Evolutionary conservation across 92 coral and sea anemone genomes (phyloP).

Genomic region (Desmophyllum pertusum): DNA sequence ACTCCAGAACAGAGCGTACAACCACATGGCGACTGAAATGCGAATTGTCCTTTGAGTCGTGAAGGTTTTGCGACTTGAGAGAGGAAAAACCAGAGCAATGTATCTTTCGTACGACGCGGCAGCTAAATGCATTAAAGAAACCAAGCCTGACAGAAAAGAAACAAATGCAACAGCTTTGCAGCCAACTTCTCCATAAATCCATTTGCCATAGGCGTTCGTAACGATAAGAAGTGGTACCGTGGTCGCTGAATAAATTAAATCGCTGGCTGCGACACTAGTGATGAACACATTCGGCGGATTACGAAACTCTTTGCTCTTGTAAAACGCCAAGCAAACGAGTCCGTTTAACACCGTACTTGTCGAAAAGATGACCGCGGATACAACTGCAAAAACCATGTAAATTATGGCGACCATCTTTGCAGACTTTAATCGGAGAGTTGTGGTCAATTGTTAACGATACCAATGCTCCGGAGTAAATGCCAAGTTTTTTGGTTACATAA

Average conservation of each 20-base stretch:
- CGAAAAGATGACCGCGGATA: conserved; percentile 16
- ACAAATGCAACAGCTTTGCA: conserved; percentile 33
- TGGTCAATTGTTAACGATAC: not conserved
- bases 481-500: not conserved
- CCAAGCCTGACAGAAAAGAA: conserved; percentile 29
- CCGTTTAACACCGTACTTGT: conserved; percentile 18
- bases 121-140: conserved; percentile 31
- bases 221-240: conserved; percentile 7
- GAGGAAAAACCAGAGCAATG: conserved; percentile 12
- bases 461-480: not conserved
- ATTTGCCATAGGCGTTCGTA: conserved; percentile 32
- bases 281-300: conserved; percentile 37
- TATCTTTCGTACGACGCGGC: conserved; percentile 44
- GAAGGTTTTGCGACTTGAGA: conserved; percentile 2
- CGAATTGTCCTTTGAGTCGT: conserved; percentile 4
- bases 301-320: conserved; percentile 17
- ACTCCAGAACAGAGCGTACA: conserved; percentile 50
- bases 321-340: conserved; percentile 44
- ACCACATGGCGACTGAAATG: conserved; percentile 29
- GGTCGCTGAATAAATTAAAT: conserved; percentile 21
- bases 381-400: conserved; percentile 25
- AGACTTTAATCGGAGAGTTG: not conserved
- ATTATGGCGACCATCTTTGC: conserved; percentile 25
- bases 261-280: conserved; percentile 31
- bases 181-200: conserved; percentile 32